Percentiles rank a stretch among this genome's conserved stretches.
Evolutionary conservation across 2,888 invertebrate genomes (phyloP).

Genomic region (Dynastes grantii): DNA sequence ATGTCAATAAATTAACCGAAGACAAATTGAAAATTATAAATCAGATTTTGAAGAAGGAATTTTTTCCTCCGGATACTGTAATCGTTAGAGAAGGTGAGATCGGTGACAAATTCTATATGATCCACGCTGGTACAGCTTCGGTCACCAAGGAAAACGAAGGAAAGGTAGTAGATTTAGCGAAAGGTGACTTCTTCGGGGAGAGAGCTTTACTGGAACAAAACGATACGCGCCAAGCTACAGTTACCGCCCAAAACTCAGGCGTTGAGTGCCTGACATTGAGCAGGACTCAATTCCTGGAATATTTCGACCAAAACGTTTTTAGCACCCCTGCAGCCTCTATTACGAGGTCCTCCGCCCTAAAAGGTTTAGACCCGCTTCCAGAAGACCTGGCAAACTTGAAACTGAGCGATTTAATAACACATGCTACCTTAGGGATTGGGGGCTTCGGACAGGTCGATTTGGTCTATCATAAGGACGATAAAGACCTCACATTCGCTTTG

Average conservation of each 20-base stretch:
- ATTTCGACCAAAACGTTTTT: constrained; percentile 82
- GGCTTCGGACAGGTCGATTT: constrained; percentile 93
- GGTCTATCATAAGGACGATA: constrained; percentile 65
- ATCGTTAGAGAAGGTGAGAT: constrained; percentile 90
- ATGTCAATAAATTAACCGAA: constrained; percentile 81
- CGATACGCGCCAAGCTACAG: constrained; percentile 89
- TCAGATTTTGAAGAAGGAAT: constrained; percentile 90
- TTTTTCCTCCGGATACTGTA: constrained; percentile 83
- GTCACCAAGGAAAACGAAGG: constrained; percentile 79
- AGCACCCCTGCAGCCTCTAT: constrained; percentile 27
- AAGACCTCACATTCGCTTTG: constrained; percentile 74
- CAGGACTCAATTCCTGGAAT: constrained; percentile 83
- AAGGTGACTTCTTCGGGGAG: constrained; percentile 92
- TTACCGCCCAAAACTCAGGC: constrained; percentile 88
- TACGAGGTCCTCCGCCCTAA: neutral
- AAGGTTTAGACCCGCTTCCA: constrained; percentile 37
- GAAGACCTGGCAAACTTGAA: constrained; percentile 61
- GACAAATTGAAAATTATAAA: constrained; percentile 86
- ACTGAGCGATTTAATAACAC: constrained; percentile 83
- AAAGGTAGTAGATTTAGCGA: constrained; percentile 79
- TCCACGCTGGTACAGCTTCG: constrained; percentile 86
- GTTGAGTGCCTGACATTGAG: constrained; percentile 91
- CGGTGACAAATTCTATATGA: constrained; percentile 93
- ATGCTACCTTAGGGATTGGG: constrained; percentile 90
- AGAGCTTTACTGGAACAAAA: constrained; percentile 90